These are phyloP conservation scores for Microdon myrmicae DNA, from an alignment of 2,888 invertebrate species.

Conservation along the genomic window DNA sequence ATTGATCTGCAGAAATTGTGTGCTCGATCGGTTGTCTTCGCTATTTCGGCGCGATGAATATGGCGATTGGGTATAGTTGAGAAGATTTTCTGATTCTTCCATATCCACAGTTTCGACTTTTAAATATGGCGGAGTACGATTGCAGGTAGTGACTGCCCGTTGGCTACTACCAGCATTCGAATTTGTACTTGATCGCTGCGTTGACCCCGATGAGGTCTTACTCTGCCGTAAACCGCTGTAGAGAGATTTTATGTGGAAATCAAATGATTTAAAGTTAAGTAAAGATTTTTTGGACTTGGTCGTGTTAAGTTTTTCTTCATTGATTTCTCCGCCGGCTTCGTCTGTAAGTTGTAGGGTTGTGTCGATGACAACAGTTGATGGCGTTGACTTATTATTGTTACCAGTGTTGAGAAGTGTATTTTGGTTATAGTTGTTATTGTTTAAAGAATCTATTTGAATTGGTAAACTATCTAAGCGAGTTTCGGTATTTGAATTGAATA, in stretches of 20 bases:
- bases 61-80: conserved; percentile 63
- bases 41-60: conserved; percentile 61
- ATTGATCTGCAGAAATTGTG: conserved; percentile 58
- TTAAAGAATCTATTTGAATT: conserved; percentile 61
- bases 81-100: conserved; percentile 61
- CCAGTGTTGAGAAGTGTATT: conserved; percentile 41
- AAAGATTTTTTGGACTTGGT: conserved; percentile 57
- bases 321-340: conserved; percentile 12
- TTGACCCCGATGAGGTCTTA: conserved; percentile 34
- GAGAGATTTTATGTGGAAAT: conserved; percentile 65
- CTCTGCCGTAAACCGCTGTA: conserved; percentile 63
- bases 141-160: conserved; percentile 34
- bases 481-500: conserved; percentile 53
- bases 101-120: conserved; percentile 63
- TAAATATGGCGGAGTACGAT: conserved; percentile 62
- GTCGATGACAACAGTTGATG: conserved; percentile 12
- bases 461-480: conserved; percentile 61
- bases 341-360: conserved; percentile 18
- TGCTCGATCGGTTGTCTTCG: conserved; percentile 58
- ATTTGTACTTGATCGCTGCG: conserved; percentile 4
- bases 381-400: conserved; percentile 35
- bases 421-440: conserved; percentile 57
- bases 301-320: conserved; percentile 29
- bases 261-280: conserved; percentile 65
- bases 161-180: conserved; percentile 10